Percentiles rank a stretch among this genome's conserved stretches.
Evolutionary conservation across 2,797 vertebrate species (phyloP).

Genomic region (Sciurus vulgaris): DNA sequence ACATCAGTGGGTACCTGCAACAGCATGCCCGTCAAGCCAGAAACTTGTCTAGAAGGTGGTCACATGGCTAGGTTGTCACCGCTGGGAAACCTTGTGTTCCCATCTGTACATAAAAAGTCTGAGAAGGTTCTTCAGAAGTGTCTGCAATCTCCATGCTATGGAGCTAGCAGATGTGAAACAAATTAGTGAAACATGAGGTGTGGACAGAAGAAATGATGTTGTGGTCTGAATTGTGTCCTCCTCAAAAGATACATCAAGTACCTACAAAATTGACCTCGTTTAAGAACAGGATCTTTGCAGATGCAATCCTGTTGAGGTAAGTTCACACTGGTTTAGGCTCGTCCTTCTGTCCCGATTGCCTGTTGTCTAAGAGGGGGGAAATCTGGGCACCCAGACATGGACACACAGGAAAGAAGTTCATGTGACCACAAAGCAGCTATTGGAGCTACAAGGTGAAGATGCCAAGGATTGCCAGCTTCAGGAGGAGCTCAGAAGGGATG

Average conservation of each 20-base stretch:
- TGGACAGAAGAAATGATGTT: background rate
- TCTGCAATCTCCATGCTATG: background rate
- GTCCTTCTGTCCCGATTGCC: background rate
- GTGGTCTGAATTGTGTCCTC: background rate
- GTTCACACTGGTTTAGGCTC: background rate
- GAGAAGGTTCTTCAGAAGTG: background rate
- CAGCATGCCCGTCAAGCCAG: background rate
- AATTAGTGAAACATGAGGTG: background rate
- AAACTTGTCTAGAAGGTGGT: background rate
- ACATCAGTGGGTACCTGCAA: background rate
- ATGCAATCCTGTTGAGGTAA: background rate
- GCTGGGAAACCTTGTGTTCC: background rate
- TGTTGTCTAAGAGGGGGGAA: background rate
- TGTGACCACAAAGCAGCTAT: background rate
- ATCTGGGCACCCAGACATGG: background rate
- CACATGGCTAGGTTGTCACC: accelerated
- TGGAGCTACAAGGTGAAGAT: background rate
- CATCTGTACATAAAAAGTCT: background rate
- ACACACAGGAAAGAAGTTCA: background rate
- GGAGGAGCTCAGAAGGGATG: background rate
- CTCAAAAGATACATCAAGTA: background rate
- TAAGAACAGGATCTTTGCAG: background rate
- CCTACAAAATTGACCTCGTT: background rate
- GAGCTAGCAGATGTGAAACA: background rate
- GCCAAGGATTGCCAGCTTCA: background rate